Conservation (phyloP, 2,888 invertebrate species). For the Diaphora mendica region DNA sequence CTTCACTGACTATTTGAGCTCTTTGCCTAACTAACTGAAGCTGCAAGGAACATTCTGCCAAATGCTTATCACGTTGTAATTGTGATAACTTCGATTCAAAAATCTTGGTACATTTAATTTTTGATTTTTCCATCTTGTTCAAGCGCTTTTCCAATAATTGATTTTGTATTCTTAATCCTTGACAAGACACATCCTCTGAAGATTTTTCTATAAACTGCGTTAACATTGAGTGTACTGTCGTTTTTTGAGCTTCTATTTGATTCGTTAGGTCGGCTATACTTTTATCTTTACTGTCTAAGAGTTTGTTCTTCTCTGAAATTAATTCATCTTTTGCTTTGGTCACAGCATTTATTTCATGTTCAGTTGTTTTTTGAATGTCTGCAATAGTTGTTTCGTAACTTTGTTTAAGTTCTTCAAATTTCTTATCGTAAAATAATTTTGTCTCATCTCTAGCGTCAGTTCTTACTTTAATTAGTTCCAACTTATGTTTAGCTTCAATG, state of each 20-base stretch:
- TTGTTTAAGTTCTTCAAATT: constrained; percentile 63
- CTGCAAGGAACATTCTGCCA: constrained; percentile 74
- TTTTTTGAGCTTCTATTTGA: constrained; percentile 66
- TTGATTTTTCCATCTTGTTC: constrained; percentile 71
- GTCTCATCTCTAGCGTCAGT: constrained; percentile 62
- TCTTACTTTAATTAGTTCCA: constrained; percentile 67
- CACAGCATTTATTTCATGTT: constrained; percentile 54
- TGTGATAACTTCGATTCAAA: constrained; percentile 72
- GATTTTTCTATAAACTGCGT: constrained; percentile 64
- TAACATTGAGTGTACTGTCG: constrained; percentile 60
- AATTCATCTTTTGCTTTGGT: constrained; percentile 54
- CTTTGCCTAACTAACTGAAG: constrained; percentile 75
- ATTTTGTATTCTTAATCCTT: constrained; percentile 55
- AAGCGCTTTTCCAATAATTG: constrained; percentile 73
- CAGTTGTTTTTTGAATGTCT: constrained; percentile 55
- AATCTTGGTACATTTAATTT: constrained; percentile 62
- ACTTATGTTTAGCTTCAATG: constrained; percentile 65
- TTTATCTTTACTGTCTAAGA: constrained; percentile 62
- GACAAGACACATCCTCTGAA: constrained; percentile 51
- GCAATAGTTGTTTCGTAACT: constrained; percentile 62
- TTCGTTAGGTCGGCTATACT: constrained; percentile 64
- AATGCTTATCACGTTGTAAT: constrained; percentile 74
- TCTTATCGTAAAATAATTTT: constrained; percentile 61
- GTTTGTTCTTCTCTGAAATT: constrained; percentile 63
- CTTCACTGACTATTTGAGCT: constrained; percentile 71